Evolutionary conservation across 2,113 vertebrate species (phyloP), one percentile per base, ranked within the genome.

Genomic region (Anguilla rostrata): DNA sequence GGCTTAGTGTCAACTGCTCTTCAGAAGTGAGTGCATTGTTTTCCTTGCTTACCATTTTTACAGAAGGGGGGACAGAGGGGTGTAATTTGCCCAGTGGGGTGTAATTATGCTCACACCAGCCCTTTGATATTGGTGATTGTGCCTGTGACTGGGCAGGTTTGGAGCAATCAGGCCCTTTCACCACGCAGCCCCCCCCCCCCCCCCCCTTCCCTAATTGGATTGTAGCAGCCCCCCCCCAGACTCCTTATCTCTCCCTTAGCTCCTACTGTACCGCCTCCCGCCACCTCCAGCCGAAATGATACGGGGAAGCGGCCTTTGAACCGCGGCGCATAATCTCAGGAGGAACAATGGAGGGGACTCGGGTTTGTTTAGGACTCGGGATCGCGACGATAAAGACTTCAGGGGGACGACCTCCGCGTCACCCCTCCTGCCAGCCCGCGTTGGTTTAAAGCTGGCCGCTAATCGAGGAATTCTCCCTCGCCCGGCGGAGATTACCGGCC

Each of bases 101-200:
- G 94, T 94, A 94, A 96, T 96, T 95, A 95, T 94, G 89, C 88
- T 91, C 93, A 90, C 93, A 95, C 93, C 94, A 92, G 90, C 92
- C 92, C 95, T 96, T 95, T 96, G 95, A 96, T 96, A 94, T 92
- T 91, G 90, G 88, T 90, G 92, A 94, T 94, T 95, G 94, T 95
- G 93, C 93, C 94, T 95, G 94, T 95, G 94, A 95, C 93, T 93
- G 93, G 91, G 91, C 92, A 89, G 91, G 84, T 71, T 71, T 49
- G 26, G 83, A 87, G 83, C 90, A 93, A 95, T 94, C 93, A 91
- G 89, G 88, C 46, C 87, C 90, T 91, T 90, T 88, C 84, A 88
- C 89, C 86, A 80, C 86, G 80, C 83, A 84, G 56, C 41, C 46
- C 60, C 29, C 85, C 87, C 88, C 18, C 75, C 81, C 84, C 78